These are phyloP conservation scores for Tiaroga cobitis DNA, from an alignment of 2,797 vertebrate species.

Conservation along the genomic window DNA sequence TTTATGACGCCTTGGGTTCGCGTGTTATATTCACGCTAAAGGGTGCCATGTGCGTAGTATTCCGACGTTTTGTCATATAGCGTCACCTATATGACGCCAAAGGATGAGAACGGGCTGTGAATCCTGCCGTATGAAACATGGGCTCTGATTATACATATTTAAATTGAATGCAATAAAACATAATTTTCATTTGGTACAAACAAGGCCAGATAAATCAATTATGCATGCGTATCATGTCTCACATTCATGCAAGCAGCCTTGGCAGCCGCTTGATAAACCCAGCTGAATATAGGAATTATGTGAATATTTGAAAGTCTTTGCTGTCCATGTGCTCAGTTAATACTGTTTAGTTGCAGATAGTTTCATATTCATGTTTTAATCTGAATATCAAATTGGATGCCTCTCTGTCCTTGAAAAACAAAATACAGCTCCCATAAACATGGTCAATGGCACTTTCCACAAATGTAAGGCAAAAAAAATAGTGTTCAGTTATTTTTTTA, in stretches of 20 bases:
- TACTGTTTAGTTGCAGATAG: not conserved
- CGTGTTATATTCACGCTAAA: too few species aligned
- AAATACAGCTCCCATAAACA: not conserved
- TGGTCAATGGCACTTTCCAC: not conserved
- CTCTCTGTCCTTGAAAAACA: constrained; percentile 1
- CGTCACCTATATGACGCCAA: too few species aligned
- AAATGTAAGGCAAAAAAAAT: not conserved
- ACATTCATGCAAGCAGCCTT: constrained; percentile 6
- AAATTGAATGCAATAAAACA: constrained; percentile 21
- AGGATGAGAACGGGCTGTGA: too few species aligned
- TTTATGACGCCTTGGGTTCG: too few species aligned
- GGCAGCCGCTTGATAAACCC: constrained; percentile 17
- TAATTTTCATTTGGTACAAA: constrained; percentile 21
- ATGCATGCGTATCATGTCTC: constrained; percentile 30
- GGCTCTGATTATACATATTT: not conserved
- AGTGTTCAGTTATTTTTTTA: not conserved
- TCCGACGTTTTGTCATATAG: too few species aligned
- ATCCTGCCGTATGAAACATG: constrained; percentile 5
- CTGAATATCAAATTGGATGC: not conserved
- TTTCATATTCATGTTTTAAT: constrained; percentile 21
- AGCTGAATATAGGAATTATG: constrained; percentile 31
- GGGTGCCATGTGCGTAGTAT: too few species aligned
- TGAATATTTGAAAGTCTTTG: constrained; percentile 14
- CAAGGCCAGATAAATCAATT: constrained; percentile 43
- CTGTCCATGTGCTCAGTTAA: constrained; percentile 21